phyloP scores from a whole-genome alignment of 2,888 invertebrate species.

The Acleris holmiana region DNA sequence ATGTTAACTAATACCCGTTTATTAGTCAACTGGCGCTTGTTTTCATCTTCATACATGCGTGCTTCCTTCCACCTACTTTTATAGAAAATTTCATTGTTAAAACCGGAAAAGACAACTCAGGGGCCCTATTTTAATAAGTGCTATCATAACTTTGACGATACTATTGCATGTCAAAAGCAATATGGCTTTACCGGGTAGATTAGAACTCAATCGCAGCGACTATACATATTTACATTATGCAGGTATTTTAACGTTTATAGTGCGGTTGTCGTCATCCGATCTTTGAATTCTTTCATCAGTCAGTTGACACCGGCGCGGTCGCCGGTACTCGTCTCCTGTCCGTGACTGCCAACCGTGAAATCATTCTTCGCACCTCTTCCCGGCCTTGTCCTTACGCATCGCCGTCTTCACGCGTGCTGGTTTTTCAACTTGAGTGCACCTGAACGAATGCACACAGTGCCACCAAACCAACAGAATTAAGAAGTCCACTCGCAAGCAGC shows the following conservation, averaged over 20 bases:
- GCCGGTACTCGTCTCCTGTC: slow-evolving; percentile 40
- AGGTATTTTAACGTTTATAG: slow-evolving; percentile 15
- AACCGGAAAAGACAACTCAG: too few species aligned
- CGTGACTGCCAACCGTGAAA: slow-evolving; percentile 65
- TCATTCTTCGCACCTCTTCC: slow-evolving; percentile 69
- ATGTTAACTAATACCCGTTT: slow-evolving; percentile 28
- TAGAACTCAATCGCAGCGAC: too few species aligned
- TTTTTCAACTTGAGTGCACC: slow-evolving; percentile 71
- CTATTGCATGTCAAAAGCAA: too few species aligned
- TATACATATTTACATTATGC: too few species aligned
- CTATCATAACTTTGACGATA: too few species aligned
- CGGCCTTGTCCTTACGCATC: slow-evolving; percentile 61
- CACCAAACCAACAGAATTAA: slow-evolving; percentile 50
- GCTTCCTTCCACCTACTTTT: too few species aligned
- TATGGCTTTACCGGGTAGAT: too few species aligned
- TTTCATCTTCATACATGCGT: slow-evolving; percentile 6
- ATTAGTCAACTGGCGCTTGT: slow-evolving; percentile 32
- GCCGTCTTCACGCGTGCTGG: slow-evolving; percentile 67
- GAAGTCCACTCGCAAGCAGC: slow-evolving; percentile 44
- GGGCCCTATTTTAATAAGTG: too few species aligned
- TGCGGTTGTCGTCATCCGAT: slow-evolving; percentile 19
- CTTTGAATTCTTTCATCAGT: slow-evolving; percentile 5
- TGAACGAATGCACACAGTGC: slow-evolving; percentile 61
- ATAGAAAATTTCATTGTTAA: too few species aligned
- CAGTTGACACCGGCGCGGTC: slow-evolving; percentile 37